These are phyloP conservation scores for Aurelia sp. DNA, from an alignment of 30 jellyfish, hydroid and myxozoan genomes.

Conservation along the genomic window DNA sequence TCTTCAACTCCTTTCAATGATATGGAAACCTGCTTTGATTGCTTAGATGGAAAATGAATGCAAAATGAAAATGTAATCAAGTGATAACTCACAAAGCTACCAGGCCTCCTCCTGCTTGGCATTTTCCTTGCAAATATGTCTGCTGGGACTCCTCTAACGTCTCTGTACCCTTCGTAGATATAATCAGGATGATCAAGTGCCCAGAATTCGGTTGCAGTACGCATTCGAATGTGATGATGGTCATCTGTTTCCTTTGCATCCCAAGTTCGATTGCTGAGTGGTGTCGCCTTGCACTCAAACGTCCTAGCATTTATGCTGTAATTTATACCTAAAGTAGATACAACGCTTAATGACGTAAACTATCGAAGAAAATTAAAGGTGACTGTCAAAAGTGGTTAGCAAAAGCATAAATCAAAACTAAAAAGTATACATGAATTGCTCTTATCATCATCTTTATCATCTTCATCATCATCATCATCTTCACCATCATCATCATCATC, in stretches of 20 bases:
- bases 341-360: no score
- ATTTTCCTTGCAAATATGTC: background rate
- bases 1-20: no score
- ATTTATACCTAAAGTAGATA: background rate
- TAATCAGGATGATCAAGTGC: background rate
- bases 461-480: no score
- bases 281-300: background rate
- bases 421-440: no score
- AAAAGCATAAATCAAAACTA: no score
- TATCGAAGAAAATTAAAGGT: no score
- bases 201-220: background rate
- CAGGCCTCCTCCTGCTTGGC: background rate
- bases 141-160: slow-evolving; percentile 23
- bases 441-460: no score
- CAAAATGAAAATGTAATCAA: no score
- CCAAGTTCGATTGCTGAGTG: slow-evolving; percentile 8
- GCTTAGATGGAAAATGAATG: no score
- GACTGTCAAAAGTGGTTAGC: no score
- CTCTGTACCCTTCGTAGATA: slow-evolving; percentile 2
- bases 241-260: slow-evolving; percentile 20
- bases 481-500: no score
- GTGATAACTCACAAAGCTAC: background rate
- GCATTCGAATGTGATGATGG: slow-evolving; percentile 33
- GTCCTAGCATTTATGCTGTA: slow-evolving; percentile 4
- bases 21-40: no score